A percentile compares a stretch with the other conserved stretches of the same genome.
Conservation (phyloP, 2,797 vertebrate species). For the Gallirallus australis region DNA sequence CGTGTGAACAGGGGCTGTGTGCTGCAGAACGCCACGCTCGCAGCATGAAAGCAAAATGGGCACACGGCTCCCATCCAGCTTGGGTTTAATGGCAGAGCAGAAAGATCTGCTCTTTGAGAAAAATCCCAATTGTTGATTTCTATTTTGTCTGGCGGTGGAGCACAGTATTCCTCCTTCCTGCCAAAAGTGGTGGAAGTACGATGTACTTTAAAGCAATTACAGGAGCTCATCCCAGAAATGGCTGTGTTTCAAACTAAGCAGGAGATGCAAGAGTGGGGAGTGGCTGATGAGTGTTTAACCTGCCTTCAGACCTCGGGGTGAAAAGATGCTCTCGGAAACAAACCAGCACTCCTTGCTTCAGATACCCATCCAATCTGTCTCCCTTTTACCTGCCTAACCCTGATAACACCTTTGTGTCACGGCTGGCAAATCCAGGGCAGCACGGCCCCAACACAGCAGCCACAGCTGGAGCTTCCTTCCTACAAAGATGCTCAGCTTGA, state of each 20-base stretch:
- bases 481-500: neutral
- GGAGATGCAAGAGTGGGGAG: slow-evolving; percentile 1
- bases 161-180: slow-evolving; percentile 37
- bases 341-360: neutral
- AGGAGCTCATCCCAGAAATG: slow-evolving; percentile 43
- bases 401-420: neutral
- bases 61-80: slow-evolving; percentile 47
- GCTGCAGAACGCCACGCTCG: neutral
- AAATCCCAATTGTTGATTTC: slow-evolving; percentile 54
- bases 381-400: neutral
- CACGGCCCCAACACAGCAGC: fast-evolving
- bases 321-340: neutral
- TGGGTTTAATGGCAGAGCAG: slow-evolving; percentile 18
- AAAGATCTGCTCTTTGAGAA: slow-evolving; percentile 6
- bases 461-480: neutral
- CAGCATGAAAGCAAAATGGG: neutral
- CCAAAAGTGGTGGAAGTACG: slow-evolving; percentile 39
- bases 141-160: slow-evolving; percentile 55
- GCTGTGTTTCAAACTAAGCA: slow-evolving; percentile 46
- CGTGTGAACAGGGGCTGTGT: neutral
- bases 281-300: neutral
- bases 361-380: neutral
- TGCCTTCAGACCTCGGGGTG: neutral
- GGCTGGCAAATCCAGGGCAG: neutral
- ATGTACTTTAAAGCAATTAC: slow-evolving; percentile 52